Conservation (phyloP, 2,797 vertebrate species). For the Gallinago nigripennis region DNA sequence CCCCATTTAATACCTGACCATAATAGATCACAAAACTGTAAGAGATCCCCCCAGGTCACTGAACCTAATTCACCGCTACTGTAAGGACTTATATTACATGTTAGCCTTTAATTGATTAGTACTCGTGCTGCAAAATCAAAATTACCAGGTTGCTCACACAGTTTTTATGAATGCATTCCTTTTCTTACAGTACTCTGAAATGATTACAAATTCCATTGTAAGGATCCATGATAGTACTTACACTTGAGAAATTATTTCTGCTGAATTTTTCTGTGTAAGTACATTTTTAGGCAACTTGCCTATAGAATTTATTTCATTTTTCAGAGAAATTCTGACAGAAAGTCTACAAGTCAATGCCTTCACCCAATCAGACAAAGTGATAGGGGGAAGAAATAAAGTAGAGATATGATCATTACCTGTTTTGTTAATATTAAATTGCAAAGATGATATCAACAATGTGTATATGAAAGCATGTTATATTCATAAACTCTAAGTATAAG, state of each 20-base stretch:
- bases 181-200: neutral
- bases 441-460: neutral
- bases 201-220: neutral
- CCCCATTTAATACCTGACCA: neutral
- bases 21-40: neutral
- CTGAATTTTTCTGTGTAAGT: neutral
- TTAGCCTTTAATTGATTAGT: neutral
- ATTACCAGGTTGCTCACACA: neutral
- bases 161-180: neutral
- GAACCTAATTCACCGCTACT: neutral
- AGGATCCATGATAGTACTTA: neutral
- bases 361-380: neutral
- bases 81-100: neutral
- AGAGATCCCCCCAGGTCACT: neutral
- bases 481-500: neutral
- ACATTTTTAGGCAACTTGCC: neutral
- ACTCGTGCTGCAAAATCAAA: neutral
- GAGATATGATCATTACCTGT: neutral
- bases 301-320: neutral
- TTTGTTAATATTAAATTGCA: neutral
- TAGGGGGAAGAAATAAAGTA: neutral
- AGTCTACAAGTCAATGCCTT: conserved; percentile 14
- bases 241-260: neutral
- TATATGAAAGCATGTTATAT: neutral
- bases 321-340: neutral